These are phyloP conservation scores for Cabera pusaria DNA, from an alignment of 2,888 invertebrate species.

Conservation along the genomic window DNA sequence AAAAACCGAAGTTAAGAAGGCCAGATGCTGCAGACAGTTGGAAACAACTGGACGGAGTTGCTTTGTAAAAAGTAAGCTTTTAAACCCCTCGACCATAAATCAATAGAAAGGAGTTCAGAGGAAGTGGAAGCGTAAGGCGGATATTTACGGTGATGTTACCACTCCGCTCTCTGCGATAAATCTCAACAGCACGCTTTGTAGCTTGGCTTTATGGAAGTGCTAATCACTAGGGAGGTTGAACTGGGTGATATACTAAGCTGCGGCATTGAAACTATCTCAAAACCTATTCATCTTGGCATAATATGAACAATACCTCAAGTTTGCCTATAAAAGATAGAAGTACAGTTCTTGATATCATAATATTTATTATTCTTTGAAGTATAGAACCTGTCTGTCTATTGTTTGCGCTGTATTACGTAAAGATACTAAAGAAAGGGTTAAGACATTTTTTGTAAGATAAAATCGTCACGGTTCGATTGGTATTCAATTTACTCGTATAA, in stretches of 20 bases:
- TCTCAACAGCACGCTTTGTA: conserved; percentile 63
- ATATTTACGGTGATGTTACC: conserved; percentile 70
- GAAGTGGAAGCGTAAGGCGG: conserved; percentile 67
- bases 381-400: conserved; percentile 55
- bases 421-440: conserved; percentile 62
- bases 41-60: conserved; percentile 73
- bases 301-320: conserved; percentile 11
- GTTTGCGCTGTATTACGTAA: conserved; percentile 62
- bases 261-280: conserved; percentile 13
- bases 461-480: conserved; percentile 71
- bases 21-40: conserved; percentile 80
- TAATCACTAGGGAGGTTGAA: conserved; percentile 47
- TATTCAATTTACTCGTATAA: conserved; percentile 72
- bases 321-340: no score
- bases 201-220: conserved; percentile 58
- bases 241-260: conserved; percentile 26
- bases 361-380: conserved; percentile 41
- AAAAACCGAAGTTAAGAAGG: conserved; percentile 70
- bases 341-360: conserved; percentile 24
- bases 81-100: conserved; percentile 74
- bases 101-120: conserved; percentile 72
- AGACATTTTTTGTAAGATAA: conserved; percentile 62
- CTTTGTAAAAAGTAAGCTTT: conserved; percentile 78
- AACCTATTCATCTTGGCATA: conserved; percentile 14
- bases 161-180: conserved; percentile 61